Percentiles rank a stretch among this genome's conserved stretches.
These are phyloP conservation scores for Clusia tigrina DNA, from an alignment of 2,888 invertebrate genomes.

Conservation along the genomic window DNA sequence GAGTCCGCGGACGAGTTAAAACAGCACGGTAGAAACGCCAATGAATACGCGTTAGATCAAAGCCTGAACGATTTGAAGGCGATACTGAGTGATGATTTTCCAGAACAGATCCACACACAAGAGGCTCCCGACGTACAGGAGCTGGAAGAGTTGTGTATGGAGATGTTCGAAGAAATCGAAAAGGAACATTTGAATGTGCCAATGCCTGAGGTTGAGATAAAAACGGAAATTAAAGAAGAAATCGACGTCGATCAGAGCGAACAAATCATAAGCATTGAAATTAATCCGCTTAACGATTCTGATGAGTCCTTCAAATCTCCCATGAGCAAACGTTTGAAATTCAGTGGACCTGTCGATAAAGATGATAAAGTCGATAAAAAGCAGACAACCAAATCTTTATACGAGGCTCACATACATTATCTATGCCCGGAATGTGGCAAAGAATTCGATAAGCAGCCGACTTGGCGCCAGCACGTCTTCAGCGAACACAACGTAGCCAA, in stretches of 20 bases:
- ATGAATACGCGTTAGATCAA: conserved; percentile 50
- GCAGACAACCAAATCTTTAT: background rate
- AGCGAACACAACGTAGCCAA: conserved; percentile 49
- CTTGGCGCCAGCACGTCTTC: conserved; percentile 54
- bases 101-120: background rate
- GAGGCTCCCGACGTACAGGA: conserved; percentile 12
- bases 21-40: conserved; percentile 31
- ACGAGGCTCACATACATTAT: conserved; percentile 41
- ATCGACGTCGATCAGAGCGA: conserved; percentile 15
- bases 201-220: background rate
- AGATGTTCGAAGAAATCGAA: conserved; percentile 44
- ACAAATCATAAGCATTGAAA: conserved; percentile 45
- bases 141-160: conserved; percentile 42
- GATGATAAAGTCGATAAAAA: background rate
- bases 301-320: background rate
- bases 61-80: conserved; percentile 51
- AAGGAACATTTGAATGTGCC: background rate
- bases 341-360: no score
- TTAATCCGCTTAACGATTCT: conserved; percentile 45
- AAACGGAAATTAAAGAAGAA: background rate
- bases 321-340: background rate
- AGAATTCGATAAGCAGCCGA: conserved; percentile 43
- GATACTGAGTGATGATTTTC: conserved; percentile 43
- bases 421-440: conserved; percentile 55
- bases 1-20: conserved; percentile 33